Evolutionary conservation across 2,113 vertebrate genomes (phyloP).

Genomic region (Podiceps cristatus): DNA sequence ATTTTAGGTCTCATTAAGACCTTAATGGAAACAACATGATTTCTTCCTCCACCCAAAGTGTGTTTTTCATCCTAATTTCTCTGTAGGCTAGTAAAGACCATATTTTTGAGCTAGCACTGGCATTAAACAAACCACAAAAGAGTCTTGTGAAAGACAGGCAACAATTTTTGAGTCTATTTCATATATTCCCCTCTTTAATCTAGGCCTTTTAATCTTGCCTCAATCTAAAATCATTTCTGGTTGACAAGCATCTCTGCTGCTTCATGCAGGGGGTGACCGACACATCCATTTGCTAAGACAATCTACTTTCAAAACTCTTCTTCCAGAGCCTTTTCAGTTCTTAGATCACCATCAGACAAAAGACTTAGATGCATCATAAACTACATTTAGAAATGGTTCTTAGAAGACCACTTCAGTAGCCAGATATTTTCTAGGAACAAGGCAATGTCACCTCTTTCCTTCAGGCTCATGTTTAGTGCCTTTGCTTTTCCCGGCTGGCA

Average conservation of each 20-base stretch:
- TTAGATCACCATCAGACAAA: background rate
- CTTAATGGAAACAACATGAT: conserved; percentile 86
- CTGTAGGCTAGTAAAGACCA: conserved; percentile 70
- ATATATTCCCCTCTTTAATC: conserved; percentile 82
- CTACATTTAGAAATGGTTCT: background rate
- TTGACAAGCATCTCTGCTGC: conserved; percentile 58
- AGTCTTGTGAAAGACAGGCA: conserved; percentile 78
- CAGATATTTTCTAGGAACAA: background rate
- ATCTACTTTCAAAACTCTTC: conserved; percentile 7
- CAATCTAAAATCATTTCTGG: conserved; percentile 74
- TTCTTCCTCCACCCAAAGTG: conserved; percentile 49
- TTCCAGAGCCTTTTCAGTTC: conserved; percentile 19
- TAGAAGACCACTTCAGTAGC: background rate
- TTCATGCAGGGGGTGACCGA: background rate
- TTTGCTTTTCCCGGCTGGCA: background rate
- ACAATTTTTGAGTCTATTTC: conserved; percentile 80
- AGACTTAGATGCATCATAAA: background rate
- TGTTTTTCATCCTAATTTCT: conserved; percentile 70
- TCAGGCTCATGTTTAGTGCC: background rate
- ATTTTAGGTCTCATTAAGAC: conserved; percentile 81
- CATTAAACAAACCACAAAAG: conserved; percentile 85
- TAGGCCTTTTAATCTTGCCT: conserved; percentile 84
- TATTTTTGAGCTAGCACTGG: conserved; percentile 73
- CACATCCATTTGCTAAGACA: conserved; percentile 31
- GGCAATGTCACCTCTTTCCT: background rate